Evolutionary conservation across 2,113 vertebrate genomes (phyloP).

Genomic region (Thryonomys swinderianus): DNA sequence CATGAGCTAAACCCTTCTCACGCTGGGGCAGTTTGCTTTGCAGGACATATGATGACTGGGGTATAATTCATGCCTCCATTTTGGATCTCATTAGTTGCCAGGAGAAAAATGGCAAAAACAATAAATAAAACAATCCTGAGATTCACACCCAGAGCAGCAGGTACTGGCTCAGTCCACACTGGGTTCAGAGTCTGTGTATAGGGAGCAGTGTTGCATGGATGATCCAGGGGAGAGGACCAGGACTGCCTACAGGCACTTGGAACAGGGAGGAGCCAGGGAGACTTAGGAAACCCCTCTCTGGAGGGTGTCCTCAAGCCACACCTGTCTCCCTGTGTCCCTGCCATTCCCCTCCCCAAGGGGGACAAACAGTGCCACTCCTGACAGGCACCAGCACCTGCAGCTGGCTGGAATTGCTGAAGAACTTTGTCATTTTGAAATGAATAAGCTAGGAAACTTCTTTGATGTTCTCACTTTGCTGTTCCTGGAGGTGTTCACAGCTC

Average conservation of each 20-base stretch:
- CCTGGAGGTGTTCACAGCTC: background rate
- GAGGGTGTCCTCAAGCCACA: background rate
- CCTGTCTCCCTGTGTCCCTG: background rate
- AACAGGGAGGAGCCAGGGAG: background rate
- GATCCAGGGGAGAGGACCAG: background rate
- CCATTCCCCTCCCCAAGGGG: background rate
- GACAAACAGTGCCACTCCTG: background rate
- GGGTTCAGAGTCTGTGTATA: background rate
- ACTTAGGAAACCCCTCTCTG: background rate
- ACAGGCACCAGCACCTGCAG: background rate
- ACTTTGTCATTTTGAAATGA: background rate
- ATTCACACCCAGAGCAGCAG: background rate
- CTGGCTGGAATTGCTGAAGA: background rate
- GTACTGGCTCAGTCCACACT: background rate
- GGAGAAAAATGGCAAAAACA: background rate
- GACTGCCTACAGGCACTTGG: background rate
- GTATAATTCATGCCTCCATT: background rate
- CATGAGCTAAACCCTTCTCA: background rate
- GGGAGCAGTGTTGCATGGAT: background rate
- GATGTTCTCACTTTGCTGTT: background rate
- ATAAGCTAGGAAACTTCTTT: background rate
- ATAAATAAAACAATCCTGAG: background rate
- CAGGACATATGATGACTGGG: background rate
- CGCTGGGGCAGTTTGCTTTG: background rate
- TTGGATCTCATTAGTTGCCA: background rate